Evolutionary conservation across 2,797 vertebrate species (phyloP).

Genomic region (Heliangelus exortis): DNA sequence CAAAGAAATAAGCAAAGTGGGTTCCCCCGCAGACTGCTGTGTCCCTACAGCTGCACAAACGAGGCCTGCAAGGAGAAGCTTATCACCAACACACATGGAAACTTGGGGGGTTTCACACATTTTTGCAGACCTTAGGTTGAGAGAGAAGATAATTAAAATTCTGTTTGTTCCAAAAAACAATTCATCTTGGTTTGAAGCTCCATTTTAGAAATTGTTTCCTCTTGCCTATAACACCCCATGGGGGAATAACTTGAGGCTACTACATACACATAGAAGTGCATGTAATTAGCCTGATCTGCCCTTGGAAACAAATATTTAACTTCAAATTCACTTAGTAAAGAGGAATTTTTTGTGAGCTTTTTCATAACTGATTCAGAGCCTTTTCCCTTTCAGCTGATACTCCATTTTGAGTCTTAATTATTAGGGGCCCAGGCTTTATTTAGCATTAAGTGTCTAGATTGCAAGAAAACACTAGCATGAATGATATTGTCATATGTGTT

Average conservation of each 20-base stretch:
- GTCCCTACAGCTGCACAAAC: not conserved
- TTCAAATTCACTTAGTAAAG: not conserved
- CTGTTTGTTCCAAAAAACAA: not conserved
- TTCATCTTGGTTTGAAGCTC: not conserved
- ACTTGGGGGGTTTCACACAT: not conserved
- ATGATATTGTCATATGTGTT: not conserved
- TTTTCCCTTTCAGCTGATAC: not conserved
- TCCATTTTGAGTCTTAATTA: not conserved
- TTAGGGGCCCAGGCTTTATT: not conserved
- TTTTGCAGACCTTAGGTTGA: not conserved
- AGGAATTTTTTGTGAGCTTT: not conserved
- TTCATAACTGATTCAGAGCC: not conserved
- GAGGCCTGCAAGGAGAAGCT: not conserved
- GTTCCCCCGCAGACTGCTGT: not conserved
- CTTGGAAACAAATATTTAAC: not conserved
- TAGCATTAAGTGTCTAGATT: not conserved
- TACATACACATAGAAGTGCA: not conserved
- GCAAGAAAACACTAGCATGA: not conserved
- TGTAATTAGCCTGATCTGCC: not conserved
- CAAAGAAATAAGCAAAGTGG: not conserved
- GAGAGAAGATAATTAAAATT: not conserved
- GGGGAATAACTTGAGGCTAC: not conserved
- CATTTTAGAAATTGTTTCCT: not conserved
- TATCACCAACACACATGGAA: not conserved
- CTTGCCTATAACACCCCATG: not conserved